These are phyloP conservation scores for Berghia stephanieae DNA, from an alignment of 1,140 invertebrate species.

Conservation along the genomic window DNA sequence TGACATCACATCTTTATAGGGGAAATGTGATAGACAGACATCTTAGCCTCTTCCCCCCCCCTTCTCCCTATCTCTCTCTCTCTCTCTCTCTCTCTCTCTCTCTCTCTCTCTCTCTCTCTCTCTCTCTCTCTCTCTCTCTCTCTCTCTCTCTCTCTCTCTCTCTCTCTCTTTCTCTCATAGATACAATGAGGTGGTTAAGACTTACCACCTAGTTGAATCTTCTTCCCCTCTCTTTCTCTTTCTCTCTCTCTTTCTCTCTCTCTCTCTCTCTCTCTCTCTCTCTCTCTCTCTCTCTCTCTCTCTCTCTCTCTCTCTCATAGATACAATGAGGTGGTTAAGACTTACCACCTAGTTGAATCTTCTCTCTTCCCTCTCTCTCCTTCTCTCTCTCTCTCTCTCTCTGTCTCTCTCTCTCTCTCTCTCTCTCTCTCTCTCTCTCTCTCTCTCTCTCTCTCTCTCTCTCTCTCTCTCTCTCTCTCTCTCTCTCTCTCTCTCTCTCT, in stretches of 20 bases:
- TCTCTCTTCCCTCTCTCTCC: constrained; percentile 12
- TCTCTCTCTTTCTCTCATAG: neutral
- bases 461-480: constrained; percentile 10
- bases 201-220: neutral
- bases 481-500: neutral
- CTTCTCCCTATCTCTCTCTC: too few species aligned
- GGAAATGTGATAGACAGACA: too few species aligned
- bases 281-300: constrained; percentile 3
- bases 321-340: too few species aligned
- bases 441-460: constrained; percentile 13
- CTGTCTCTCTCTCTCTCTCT: neutral
- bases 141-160: constrained; percentile 9
- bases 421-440: neutral
- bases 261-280: constrained; percentile 13
- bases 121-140: constrained; percentile 8
- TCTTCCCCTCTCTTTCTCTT: neutral
- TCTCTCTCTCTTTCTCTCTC: neutral
- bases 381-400: neutral
- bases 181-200: neutral
- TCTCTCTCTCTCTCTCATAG: constrained; percentile 15
- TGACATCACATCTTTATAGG: too few species aligned
- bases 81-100: neutral
- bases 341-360: neutral
- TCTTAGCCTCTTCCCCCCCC: too few species aligned
- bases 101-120: constrained; percentile 12